Evolutionary conservation across 2,113 vertebrate species (phyloP).

Genomic region (Romanogobio albipinnatus): DNA sequence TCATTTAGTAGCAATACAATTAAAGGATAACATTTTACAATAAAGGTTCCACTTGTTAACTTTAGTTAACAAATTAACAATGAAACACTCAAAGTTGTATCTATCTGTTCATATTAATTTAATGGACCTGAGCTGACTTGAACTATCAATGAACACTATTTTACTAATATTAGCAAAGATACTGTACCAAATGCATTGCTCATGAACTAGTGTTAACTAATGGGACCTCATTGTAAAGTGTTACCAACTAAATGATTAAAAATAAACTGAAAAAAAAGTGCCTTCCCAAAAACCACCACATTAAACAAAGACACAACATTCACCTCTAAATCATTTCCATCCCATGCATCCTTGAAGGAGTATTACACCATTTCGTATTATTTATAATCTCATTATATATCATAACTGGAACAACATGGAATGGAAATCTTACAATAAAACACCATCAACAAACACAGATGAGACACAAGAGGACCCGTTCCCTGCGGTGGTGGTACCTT

Average conservation of each 20-base stretch:
- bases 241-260: background rate
- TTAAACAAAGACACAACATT: constrained; percentile 25
- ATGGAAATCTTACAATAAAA: constrained; percentile 66
- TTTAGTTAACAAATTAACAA: too few species aligned
- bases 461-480: constrained; percentile 21
- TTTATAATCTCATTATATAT: background rate
- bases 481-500: constrained; percentile 85
- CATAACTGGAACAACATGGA: constrained; percentile 54
- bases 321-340: constrained; percentile 47
- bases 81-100: too few species aligned
- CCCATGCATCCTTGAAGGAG: constrained; percentile 51
- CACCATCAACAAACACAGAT: constrained; percentile 37
- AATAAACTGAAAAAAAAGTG: constrained; percentile 4
- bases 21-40: background rate
- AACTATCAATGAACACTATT: too few species aligned
- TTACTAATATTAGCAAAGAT: too few species aligned
- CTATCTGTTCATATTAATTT: too few species aligned
- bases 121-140: too few species aligned
- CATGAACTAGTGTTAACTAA: too few species aligned
- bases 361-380: background rate
- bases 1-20: background rate
- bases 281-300: constrained; percentile 7
- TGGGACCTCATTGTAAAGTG: too few species aligned
- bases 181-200: too few species aligned
- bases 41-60: too few species aligned